These are phyloP conservation scores for Trissolcus brochymenae DNA, from an alignment of 2,888 invertebrate genomes.

Conservation along the genomic window DNA sequence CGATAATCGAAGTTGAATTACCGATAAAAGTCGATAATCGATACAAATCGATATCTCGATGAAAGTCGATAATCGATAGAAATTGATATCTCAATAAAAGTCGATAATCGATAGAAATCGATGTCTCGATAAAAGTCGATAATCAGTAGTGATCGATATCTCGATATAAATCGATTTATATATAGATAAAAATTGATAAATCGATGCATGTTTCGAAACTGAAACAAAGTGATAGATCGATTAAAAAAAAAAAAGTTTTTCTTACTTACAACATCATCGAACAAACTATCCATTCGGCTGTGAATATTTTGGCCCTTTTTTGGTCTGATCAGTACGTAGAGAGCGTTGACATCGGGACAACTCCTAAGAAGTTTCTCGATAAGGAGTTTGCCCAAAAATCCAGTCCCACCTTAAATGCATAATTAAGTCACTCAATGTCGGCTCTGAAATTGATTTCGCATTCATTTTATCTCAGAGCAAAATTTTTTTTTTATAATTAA, in stretches of 20 bases:
- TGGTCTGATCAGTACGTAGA: constrained; percentile 79
- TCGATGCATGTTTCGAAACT: no score
- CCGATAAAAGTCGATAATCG: no score
- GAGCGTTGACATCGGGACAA: constrained; percentile 78
- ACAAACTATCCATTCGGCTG: constrained; percentile 82
- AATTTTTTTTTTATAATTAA: neutral
- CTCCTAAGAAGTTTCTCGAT: constrained; percentile 80
- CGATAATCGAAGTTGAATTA: no score
- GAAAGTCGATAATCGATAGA: no score
- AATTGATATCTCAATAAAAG: no score
- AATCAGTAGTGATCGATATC: no score
- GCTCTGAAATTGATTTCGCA: constrained; percentile 51
- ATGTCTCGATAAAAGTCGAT: no score
- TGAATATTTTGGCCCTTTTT: constrained; percentile 82
- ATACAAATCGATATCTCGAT: no score
- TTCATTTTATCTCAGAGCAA: neutral
- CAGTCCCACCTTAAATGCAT: constrained; percentile 71
- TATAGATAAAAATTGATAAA: no score
- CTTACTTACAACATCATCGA: constrained; percentile 81
- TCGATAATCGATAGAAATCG: no score
- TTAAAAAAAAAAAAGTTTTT: neutral
- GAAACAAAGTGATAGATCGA: no score
- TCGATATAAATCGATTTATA: no score
- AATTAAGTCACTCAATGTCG: constrained; percentile 53
- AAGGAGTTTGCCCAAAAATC: constrained; percentile 79